Percentiles rank a stretch among this genome's conserved stretches.
These are phyloP conservation scores for Ips typographus DNA, from an alignment of 1,140 invertebrate genomes.

Conservation along the genomic window DNA sequence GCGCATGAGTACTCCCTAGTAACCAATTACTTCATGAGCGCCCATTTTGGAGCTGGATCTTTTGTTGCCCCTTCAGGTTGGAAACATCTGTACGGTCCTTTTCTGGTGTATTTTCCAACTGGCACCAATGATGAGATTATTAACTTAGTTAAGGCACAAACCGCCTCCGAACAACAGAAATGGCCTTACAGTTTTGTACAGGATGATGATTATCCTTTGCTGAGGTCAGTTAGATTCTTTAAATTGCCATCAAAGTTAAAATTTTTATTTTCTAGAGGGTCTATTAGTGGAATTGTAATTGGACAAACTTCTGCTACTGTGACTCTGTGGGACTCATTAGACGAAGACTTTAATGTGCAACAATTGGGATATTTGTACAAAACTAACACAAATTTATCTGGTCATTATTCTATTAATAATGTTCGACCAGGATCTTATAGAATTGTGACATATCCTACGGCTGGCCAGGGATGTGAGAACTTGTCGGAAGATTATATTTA, in stretches of 20 bases:
- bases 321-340: constrained; percentile 7
- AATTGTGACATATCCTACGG: constrained; percentile 6
- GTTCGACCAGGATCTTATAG: constrained; percentile 24
- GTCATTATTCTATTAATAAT: constrained; percentile 16
- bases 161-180: constrained; percentile 7
- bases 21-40: constrained; percentile 19
- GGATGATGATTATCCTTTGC: constrained; percentile 16
- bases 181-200: constrained; percentile 18
- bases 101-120: constrained; percentile 18
- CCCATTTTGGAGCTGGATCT: constrained; percentile 12
- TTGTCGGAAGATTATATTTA: neutral
- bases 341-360: constrained; percentile 13
- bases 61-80: constrained; percentile 14
- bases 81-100: constrained; percentile 21
- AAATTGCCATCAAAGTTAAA: neutral
- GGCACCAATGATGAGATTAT: constrained; percentile 9
- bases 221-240: neutral
- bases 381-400: constrained; percentile 8
- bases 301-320: constrained; percentile 14
- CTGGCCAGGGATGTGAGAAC: constrained; percentile 13
- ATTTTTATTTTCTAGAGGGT: constrained; percentile 7
- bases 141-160: constrained; percentile 4
- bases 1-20: constrained; percentile 13
- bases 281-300: constrained; percentile 7
- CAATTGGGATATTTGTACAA: constrained; percentile 18